These are phyloP conservation scores for Scophthalmus maximus DNA, from an alignment of 2,113 vertebrate genomes.

Conservation along the genomic window DNA sequence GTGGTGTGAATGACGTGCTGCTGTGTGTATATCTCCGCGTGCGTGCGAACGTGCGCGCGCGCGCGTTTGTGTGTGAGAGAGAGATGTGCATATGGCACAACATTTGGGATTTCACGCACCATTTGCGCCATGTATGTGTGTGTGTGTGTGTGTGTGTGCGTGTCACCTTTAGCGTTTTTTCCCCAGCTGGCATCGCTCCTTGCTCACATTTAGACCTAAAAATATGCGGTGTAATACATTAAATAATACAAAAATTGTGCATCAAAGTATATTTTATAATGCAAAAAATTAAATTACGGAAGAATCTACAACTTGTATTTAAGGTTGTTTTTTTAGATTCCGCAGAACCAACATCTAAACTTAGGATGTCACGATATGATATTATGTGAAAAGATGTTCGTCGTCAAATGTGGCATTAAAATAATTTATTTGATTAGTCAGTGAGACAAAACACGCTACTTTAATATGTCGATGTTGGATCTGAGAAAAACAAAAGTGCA, in stretches of 20 bases:
- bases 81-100: conserved; percentile 53
- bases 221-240: background rate
- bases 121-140: conserved; percentile 52
- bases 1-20: background rate
- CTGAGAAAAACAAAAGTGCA: no score
- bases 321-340: no score
- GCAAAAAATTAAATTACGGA: background rate
- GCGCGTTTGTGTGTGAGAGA: background rate
- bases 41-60: background rate
- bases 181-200: conserved; percentile 17
- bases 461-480: no score
- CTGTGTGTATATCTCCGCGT: background rate
- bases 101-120: conserved; percentile 71
- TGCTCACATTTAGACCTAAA: background rate
- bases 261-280: background rate
- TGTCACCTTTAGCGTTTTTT: conserved; percentile 4
- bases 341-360: no score
- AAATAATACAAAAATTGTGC: background rate
- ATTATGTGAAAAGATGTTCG: no score
- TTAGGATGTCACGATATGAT: no score
- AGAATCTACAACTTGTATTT: no score
- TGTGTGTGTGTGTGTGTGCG: conserved; percentile 15
- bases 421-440: no score
- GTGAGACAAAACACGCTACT: no score
- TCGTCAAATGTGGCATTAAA: no score